Conservation (phyloP, 1,140 invertebrate genomes). For the Littorina saxatilis region DNA sequence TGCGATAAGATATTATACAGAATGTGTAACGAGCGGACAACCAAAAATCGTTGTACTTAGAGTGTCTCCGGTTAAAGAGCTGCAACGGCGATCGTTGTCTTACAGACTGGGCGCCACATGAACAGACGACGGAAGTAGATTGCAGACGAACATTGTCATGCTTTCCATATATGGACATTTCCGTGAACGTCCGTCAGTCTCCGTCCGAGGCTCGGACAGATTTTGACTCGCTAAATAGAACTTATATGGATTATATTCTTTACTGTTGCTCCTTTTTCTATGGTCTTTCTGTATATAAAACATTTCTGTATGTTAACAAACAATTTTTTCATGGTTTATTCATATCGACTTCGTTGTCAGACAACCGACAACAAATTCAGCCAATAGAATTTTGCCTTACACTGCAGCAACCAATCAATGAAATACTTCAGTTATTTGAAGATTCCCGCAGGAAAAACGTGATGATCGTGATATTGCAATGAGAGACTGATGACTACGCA, state of each 20-base stretch:
- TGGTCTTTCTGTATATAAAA: not conserved
- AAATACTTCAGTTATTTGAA: constrained; percentile 9
- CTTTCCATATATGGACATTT: constrained; percentile 5
- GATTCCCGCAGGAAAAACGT: constrained; percentile 17
- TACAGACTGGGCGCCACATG: too few species aligned
- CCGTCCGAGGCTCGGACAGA: not conserved
- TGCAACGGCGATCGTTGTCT: too few species aligned
- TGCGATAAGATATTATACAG: too few species aligned
- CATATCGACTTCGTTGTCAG: not conserved
- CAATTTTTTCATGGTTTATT: not conserved
- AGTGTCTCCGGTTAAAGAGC: too few species aligned
- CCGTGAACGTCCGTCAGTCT: not conserved
- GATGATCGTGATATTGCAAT: not conserved
- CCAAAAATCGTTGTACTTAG: too few species aligned
- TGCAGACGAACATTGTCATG: not conserved
- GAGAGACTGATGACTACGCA: not conserved
- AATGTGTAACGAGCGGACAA: too few species aligned
- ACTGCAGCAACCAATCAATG: constrained; percentile 14
- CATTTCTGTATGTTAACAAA: not conserved
- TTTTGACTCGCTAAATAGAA: not conserved
- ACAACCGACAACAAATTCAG: not conserved
- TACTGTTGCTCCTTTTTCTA: too few species aligned
- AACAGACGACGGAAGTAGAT: constrained; percentile 19
- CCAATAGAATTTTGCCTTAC: not conserved
- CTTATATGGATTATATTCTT: not conserved